These are phyloP conservation scores for Phymatocera aterrima DNA, from an alignment of 2,888 invertebrate genomes.

Conservation along the genomic window DNA sequence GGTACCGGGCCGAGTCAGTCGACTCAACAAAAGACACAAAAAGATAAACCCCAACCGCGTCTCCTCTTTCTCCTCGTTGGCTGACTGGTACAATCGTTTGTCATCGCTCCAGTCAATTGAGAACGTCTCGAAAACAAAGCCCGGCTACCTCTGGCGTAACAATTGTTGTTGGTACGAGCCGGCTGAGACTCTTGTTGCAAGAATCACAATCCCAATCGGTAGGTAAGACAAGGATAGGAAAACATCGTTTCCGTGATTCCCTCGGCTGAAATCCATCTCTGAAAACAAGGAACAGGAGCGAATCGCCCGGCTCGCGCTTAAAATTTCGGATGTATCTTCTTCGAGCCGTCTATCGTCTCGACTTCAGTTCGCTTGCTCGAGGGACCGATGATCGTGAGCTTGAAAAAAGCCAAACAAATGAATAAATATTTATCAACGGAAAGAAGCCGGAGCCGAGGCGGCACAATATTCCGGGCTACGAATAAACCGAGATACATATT, in stretches of 20 bases:
- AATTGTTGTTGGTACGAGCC: conserved; percentile 14
- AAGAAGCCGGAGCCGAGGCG: background rate
- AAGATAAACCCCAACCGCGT: conserved; percentile 28
- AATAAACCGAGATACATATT: conserved; percentile 17
- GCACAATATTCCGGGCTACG: background rate
- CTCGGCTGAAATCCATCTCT: background rate
- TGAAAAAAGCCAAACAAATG: conserved; percentile 9
- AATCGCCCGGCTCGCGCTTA: background rate
- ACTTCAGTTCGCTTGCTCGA: background rate
- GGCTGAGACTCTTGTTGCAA: too few relatives aligned
- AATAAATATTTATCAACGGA: conserved; percentile 30
- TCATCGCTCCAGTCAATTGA: conserved; percentile 47
- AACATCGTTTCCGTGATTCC: conserved; percentile 24
- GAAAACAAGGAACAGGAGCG: background rate
- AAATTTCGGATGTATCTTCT: background rate
- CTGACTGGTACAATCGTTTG: conserved; percentile 42
- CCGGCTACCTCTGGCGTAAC: conserved; percentile 17
- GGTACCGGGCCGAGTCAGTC: background rate
- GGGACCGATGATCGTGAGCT: background rate
- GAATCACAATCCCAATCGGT: conserved; percentile 13
- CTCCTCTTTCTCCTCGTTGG: background rate
- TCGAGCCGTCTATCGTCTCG: background rate
- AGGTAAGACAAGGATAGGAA: background rate
- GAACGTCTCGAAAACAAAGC: conserved; percentile 42
- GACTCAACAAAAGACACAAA: conserved; percentile 40